Evolutionary conservation across 2,797 vertebrate species (phyloP).

Genomic region (Iguana delicatissima): DNA sequence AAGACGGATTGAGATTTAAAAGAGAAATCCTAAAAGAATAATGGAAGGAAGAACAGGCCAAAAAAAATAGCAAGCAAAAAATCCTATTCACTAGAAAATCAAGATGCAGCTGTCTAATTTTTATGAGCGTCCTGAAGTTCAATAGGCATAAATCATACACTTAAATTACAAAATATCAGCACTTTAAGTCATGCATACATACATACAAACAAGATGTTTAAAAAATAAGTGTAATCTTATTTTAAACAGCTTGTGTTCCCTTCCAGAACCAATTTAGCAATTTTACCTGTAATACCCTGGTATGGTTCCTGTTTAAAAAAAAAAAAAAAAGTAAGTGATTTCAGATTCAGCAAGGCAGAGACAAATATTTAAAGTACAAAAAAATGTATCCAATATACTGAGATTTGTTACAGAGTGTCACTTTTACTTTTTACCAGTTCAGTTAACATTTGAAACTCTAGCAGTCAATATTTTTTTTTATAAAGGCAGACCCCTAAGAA

Average conservation of each 20-base stretch:
- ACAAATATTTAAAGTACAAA: constrained; percentile 67
- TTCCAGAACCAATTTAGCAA: constrained; percentile 77
- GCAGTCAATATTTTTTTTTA: constrained; percentile 7
- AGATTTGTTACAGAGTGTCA: constrained; percentile 71
- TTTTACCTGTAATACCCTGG: constrained; percentile 77
- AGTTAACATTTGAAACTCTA: constrained; percentile 59
- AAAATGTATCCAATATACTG: constrained; percentile 53
- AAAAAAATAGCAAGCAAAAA: constrained; percentile 69
- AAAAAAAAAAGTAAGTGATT: constrained; percentile 69
- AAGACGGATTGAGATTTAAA: constrained; percentile 56
- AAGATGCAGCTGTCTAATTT: constrained; percentile 72
- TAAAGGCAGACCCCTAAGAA: neutral
- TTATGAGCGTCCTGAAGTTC: constrained; percentile 70
- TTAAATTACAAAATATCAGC: constrained; percentile 76
- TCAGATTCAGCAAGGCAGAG: constrained; percentile 75
- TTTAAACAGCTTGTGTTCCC: constrained; percentile 74
- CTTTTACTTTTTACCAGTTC: constrained; percentile 68
- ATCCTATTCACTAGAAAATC: constrained; percentile 68
- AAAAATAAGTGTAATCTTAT: constrained; percentile 80
- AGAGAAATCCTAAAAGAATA: constrained; percentile 56
- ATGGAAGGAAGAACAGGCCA: constrained; percentile 48
- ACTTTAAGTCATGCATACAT: constrained; percentile 78
- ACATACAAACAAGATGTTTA: constrained; percentile 80
- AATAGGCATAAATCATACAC: constrained; percentile 73
- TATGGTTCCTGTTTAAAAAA: constrained; percentile 69